A percentile compares a stretch with the other conserved stretches of the same genome.
These are phyloP conservation scores for Eilema sororculum DNA, from an alignment of 2,888 invertebrate species.

Conservation along the genomic window DNA sequence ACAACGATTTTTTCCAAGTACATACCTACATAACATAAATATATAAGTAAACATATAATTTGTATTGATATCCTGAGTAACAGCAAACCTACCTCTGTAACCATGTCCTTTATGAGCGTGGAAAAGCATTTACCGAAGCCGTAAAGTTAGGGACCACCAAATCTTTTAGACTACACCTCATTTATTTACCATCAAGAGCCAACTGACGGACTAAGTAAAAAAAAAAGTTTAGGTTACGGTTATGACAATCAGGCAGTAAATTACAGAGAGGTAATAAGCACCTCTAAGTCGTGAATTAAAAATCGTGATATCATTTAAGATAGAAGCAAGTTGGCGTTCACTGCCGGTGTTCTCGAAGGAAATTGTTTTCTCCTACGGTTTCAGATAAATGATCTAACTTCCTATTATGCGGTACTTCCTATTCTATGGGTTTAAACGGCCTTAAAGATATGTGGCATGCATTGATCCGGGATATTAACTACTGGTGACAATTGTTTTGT, in stretches of 20 bases:
- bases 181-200: no score
- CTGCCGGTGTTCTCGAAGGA: conserved; percentile 2
- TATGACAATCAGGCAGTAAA: neutral
- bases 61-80: no score
- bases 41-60: no score
- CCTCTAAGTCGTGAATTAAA: neutral
- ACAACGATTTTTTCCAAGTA: no score
- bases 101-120: no score
- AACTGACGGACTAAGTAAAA: no score
- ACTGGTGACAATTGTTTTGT: neutral
- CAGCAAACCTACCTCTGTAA: no score
- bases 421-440: neutral
- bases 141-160: no score
- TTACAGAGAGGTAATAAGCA: neutral
- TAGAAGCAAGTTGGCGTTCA: conserved; percentile 6
- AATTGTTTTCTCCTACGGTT: conserved; percentile 12
- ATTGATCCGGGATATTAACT: neutral
- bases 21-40: no score
- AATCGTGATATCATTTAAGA: conserved; percentile 14
- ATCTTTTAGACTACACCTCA: no score
- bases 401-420: conserved; percentile 4
- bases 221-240: neutral
- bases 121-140: no score
- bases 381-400: conserved; percentile 12
- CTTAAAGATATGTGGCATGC: neutral